Evolutionary conservation across 2,113 vertebrate genomes (phyloP).

Genomic region (Mus pahari): DNA sequence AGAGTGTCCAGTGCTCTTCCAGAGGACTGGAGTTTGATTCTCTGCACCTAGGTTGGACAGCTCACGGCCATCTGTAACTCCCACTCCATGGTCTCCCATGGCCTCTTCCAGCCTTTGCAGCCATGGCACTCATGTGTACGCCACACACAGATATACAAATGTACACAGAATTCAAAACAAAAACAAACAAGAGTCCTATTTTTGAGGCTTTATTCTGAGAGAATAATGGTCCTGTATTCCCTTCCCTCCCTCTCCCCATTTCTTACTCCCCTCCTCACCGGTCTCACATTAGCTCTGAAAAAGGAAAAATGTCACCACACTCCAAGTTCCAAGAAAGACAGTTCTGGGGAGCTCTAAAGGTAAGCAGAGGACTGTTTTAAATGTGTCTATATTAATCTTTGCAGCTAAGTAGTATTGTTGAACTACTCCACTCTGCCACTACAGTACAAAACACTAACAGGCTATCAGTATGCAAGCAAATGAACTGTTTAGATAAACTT

Average conservation of each 20-base stretch:
- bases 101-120: background rate
- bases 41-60: background rate
- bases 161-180: background rate
- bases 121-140: background rate
- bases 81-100: background rate
- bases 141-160: background rate
- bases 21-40: background rate
- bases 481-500: background rate
- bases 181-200: background rate
- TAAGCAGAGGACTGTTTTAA: slow-evolving; percentile 75
- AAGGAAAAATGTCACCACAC: slow-evolving; percentile 88
- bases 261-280: slow-evolving; percentile 6
- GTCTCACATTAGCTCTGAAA: slow-evolving; percentile 85
- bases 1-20: background rate
- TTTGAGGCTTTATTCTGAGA: slow-evolving; percentile 49
- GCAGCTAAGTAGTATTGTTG: background rate
- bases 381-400: background rate
- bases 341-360: slow-evolving; percentile 94
- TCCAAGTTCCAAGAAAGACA: slow-evolving; percentile 91
- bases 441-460: background rate
- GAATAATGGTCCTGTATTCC: slow-evolving; percentile 20
- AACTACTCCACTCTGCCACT: background rate
- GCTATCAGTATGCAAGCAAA: background rate
- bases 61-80: background rate
- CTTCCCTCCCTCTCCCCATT: background rate